Evolutionary conservation across 2,113 vertebrate species (phyloP).

Genomic region (Riparia riparia): DNA sequence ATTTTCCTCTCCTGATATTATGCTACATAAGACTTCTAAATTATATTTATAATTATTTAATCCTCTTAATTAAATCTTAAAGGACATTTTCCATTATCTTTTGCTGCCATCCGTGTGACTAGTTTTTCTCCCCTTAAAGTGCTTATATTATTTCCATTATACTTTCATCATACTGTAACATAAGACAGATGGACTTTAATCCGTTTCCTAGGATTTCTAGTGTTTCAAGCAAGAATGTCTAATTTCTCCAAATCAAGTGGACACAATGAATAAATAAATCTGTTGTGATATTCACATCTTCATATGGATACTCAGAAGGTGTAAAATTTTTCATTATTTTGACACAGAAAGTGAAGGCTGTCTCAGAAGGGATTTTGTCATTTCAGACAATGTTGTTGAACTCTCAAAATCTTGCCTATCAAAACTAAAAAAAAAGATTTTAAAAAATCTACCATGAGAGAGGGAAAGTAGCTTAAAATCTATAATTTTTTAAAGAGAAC

Average conservation of each 20-base stretch:
- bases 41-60: background rate
- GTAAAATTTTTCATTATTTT: background rate
- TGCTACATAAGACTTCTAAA: background rate
- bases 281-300: background rate
- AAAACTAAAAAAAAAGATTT: background rate
- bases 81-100: background rate
- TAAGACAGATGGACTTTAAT: background rate
- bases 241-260: background rate
- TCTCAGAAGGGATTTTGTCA: background rate
- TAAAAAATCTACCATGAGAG: background rate
- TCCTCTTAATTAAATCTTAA: background rate
- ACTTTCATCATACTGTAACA: background rate
- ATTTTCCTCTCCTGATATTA: background rate
- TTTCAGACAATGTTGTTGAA: background rate
- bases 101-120: background rate
- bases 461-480: background rate
- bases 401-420: background rate
- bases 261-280: background rate
- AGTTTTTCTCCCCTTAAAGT: background rate
- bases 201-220: background rate
- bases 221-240: background rate
- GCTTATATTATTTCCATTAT: background rate
- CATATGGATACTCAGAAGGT: background rate
- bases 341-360: background rate
- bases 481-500: conserved; percentile 18